These are phyloP conservation scores for Galerucella nymphaeae DNA, from an alignment of 2,888 invertebrate genomes.

Conservation along the genomic window DNA sequence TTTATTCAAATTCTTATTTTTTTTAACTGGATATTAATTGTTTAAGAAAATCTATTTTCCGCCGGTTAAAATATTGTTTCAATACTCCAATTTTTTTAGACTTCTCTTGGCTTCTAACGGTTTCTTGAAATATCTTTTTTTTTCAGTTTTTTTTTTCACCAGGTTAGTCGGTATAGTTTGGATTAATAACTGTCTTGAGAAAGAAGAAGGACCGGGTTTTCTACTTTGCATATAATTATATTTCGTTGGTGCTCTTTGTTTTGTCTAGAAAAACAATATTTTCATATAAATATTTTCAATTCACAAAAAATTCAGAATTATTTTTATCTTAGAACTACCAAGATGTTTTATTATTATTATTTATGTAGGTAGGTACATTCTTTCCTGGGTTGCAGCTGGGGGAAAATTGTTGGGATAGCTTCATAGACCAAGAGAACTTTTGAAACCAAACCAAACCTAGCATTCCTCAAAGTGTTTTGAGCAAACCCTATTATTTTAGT, in stretches of 20 bases:
- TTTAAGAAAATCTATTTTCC: conserved; percentile 1
- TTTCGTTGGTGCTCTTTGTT: not conserved
- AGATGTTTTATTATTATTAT: conserved; percentile 1
- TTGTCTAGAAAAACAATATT: no score
- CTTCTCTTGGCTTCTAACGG: not conserved
- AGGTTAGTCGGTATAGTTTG: no score
- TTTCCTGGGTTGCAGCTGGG: conserved; percentile 7
- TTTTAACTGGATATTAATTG: not conserved
- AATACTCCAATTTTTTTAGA: conserved; percentile 9
- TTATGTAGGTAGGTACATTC: not conserved
- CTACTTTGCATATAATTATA: no score
- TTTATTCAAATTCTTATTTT: no score
- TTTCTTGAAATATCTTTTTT: not conserved
- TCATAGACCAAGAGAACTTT: conserved; percentile 26
- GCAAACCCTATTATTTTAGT: conserved; percentile 29
- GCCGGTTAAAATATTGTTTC: conserved; percentile 11
- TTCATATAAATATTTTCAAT: no score
- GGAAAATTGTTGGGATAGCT: conserved; percentile 32
- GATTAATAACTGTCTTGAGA: no score
- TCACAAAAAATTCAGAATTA: not conserved
- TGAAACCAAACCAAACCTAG: conserved; percentile 23
- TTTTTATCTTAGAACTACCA: not conserved
- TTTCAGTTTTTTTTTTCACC: not conserved
- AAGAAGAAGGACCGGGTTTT: no score
- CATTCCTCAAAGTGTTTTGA: conserved; percentile 25